Conservation (phyloP, 1,140 invertebrate species). For the Nilaparvata lugens region DNA sequence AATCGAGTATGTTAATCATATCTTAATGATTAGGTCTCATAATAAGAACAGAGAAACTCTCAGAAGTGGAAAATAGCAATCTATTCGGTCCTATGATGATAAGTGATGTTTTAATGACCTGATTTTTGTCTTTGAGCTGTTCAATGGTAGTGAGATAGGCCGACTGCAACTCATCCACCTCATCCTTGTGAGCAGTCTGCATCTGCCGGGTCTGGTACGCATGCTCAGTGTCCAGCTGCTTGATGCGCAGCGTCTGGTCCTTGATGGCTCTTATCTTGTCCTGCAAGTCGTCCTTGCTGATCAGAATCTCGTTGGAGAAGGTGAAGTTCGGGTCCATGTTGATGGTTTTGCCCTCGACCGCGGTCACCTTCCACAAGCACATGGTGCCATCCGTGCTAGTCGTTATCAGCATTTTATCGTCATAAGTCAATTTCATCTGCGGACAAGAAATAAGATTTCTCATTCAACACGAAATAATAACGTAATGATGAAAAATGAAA, state of each 20-base stretch:
- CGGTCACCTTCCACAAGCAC: slow-evolving; percentile 73
- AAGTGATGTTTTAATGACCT: slow-evolving; percentile 33
- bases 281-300: slow-evolving; percentile 40
- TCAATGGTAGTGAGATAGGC: slow-evolving; percentile 57
- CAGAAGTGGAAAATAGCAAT: no score
- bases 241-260: slow-evolving; percentile 8
- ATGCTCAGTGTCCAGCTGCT: slow-evolving; percentile 43
- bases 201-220: slow-evolving; percentile 55
- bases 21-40: no score
- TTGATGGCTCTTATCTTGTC: slow-evolving; percentile 44
- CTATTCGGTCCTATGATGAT: no score
- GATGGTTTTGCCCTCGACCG: slow-evolving; percentile 60
- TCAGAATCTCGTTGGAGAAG: slow-evolving; percentile 66
- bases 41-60: no score
- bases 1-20: no score
- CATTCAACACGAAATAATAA: no score
- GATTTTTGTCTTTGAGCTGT: slow-evolving; percentile 59
- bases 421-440: slow-evolving; percentile 58
- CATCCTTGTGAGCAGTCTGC: slow-evolving; percentile 60
- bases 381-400: slow-evolving; percentile 64
- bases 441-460: no score
- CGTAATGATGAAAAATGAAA: no score
- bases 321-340: slow-evolving; percentile 61
- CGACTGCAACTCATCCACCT: slow-evolving; percentile 55
- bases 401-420: slow-evolving; percentile 69